phyloP scores from a whole-genome alignment of 2,888 invertebrate genomes.

The Lacanobia wlatinum region DNA sequence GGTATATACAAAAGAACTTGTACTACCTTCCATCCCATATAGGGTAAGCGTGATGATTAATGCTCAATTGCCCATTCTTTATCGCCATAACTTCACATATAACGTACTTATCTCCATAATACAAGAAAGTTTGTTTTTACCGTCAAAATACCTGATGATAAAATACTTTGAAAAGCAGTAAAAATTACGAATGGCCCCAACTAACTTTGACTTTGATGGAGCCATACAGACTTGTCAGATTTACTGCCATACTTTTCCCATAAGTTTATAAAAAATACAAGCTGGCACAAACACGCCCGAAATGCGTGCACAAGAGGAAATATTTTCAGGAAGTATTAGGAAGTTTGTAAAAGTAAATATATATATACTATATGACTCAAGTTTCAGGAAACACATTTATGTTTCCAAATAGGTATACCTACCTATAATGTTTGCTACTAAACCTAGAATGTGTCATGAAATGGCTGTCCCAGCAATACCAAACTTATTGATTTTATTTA shows the following conservation, averaged over 20 bases:
- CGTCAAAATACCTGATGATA: slow-evolving; percentile 13
- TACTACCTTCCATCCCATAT: neutral
- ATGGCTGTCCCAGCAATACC: neutral
- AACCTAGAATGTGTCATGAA: neutral
- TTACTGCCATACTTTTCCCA: slow-evolving; percentile 27
- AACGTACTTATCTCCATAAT: no score
- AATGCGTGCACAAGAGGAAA: neutral
- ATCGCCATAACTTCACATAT: neutral
- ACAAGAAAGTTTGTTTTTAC: neutral
- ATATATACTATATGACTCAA: neutral
- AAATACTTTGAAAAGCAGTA: slow-evolving; percentile 33
- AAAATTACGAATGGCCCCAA: slow-evolving; percentile 33
- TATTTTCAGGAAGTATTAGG: neutral
- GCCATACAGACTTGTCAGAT: slow-evolving; percentile 49
- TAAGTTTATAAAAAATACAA: slow-evolving; percentile 33
- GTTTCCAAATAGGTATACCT: neutral
- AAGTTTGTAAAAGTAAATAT: slow-evolving; percentile 18
- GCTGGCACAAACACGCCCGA: neutral
- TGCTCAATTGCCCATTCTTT: neutral
- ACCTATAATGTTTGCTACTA: neutral
- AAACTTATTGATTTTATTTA: neutral
- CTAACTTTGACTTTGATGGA: slow-evolving; percentile 35
- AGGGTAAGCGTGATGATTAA: neutral
- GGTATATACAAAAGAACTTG: neutral
- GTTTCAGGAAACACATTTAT: neutral